phyloP scores from a whole-genome alignment of 1,140 invertebrate species.

The Sinella curviseta region DNA sequence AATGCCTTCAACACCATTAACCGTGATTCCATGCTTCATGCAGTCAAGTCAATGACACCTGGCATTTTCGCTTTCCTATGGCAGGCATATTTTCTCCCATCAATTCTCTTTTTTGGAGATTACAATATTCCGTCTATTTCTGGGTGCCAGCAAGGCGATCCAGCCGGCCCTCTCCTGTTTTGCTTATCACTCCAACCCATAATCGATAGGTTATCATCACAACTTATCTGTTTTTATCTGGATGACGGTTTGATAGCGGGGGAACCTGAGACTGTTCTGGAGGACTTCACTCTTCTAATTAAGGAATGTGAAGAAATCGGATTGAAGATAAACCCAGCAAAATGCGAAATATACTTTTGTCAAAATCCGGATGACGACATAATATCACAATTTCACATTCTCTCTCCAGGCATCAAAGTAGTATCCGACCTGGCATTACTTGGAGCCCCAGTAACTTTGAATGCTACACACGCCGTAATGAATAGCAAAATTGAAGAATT shows the following conservation, averaged over 20 bases:
- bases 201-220: not conserved
- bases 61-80: not conserved
- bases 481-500: no score
- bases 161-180: not conserved
- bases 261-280: not conserved
- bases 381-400: not conserved
- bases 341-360: not conserved
- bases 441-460: not conserved
- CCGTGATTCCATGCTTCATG: not conserved
- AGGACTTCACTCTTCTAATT: not conserved
- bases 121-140: not conserved
- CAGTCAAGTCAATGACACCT: not conserved
- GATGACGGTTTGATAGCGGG: not conserved
- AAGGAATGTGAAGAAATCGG: not conserved
- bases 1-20: conserved; percentile 1
- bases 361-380: not conserved
- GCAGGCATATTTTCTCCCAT: not conserved
- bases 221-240: not conserved
- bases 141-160: not conserved
- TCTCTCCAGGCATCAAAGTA: not conserved
- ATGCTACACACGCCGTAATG: not conserved
- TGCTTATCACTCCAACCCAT: not conserved
- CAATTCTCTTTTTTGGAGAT: not conserved
- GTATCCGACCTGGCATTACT: not conserved
- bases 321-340: not conserved